These are phyloP conservation scores for Brienomyrus brachyistius DNA, from an alignment of 2,113 vertebrate species.

Conservation along the genomic window DNA sequence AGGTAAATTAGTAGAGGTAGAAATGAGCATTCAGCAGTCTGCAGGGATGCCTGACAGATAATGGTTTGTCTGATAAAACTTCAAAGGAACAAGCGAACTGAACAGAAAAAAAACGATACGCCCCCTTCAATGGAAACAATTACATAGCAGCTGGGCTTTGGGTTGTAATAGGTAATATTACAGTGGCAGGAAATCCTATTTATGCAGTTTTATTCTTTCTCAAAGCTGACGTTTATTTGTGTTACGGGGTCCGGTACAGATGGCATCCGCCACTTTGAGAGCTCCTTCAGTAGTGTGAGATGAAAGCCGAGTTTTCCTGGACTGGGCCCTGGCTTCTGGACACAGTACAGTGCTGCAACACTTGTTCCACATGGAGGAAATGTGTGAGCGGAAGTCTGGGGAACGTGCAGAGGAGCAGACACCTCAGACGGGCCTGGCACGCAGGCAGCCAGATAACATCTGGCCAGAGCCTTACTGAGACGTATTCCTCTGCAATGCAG, in stretches of 20 bases:
- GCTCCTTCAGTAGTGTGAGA: background rate
- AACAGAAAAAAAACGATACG: background rate
- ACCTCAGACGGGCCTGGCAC: slow-evolving; percentile 32
- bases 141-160: background rate
- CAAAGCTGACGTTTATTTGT: slow-evolving; percentile 36
- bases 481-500: slow-evolving; percentile 17
- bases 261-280: background rate
- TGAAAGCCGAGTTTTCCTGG: slow-evolving; percentile 7
- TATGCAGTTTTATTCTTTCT: slow-evolving; percentile 26
- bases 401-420: slow-evolving; percentile 37
- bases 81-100: background rate
- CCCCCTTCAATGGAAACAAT: background rate
- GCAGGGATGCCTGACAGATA: background rate
- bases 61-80: slow-evolving; percentile 6
- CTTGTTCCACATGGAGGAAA: background rate
- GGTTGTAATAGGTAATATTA: slow-evolving; percentile 17
- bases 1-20: background rate
- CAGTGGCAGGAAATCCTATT: slow-evolving; percentile 36
- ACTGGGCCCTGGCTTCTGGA: background rate
- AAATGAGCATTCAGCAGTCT: background rate
- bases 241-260: slow-evolving; percentile 20
- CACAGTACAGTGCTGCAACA: background rate
- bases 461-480: slow-evolving; percentile 28
- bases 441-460: slow-evolving; percentile 42
- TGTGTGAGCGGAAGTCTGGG: slow-evolving; percentile 38